These are phyloP conservation scores for Hypselothyrea guttata DNA, from an alignment of 2,888 invertebrate species.

Conservation along the genomic window DNA sequence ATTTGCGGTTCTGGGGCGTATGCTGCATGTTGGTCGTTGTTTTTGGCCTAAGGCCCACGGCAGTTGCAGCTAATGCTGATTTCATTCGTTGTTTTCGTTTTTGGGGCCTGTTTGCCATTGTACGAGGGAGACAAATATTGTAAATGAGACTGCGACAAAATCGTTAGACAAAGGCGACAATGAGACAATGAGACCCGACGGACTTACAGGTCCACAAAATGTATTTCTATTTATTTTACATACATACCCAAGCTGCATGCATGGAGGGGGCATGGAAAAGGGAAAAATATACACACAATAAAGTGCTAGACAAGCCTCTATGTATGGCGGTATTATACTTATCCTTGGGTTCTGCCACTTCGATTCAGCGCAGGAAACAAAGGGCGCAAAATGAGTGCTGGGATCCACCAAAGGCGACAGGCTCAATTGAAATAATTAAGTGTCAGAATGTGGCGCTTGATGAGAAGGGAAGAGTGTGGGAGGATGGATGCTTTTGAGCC, in stretches of 20 bases:
- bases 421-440: conserved; percentile 71
- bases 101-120: conserved; percentile 3
- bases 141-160: conserved; percentile 72
- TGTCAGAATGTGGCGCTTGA: conserved; percentile 59
- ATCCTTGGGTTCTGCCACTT: conserved; percentile 9
- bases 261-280: no score
- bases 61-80: conserved; percentile 64
- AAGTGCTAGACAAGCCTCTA: no score
- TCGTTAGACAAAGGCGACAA: conserved; percentile 33
- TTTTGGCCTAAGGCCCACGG: conserved; percentile 31
- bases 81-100: conserved; percentile 36
- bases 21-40: conserved; percentile 28
- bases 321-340: not conserved
- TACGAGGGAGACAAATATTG: conserved; percentile 61
- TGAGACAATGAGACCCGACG: conserved; percentile 44
- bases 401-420: conserved; percentile 20
- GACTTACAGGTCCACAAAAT: conserved; percentile 32
- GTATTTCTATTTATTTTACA: conserved; percentile 19
- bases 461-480: no score
- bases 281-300: no score
- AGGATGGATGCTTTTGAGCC: not conserved
- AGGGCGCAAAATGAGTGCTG: conserved; percentile 22
- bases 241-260: conserved; percentile 30
- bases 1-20: conserved; percentile 52
- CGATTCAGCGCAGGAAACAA: conserved; percentile 15